These are phyloP conservation scores for Tachina fera DNA, from an alignment of 2,888 invertebrate genomes.

Conservation along the genomic window DNA sequence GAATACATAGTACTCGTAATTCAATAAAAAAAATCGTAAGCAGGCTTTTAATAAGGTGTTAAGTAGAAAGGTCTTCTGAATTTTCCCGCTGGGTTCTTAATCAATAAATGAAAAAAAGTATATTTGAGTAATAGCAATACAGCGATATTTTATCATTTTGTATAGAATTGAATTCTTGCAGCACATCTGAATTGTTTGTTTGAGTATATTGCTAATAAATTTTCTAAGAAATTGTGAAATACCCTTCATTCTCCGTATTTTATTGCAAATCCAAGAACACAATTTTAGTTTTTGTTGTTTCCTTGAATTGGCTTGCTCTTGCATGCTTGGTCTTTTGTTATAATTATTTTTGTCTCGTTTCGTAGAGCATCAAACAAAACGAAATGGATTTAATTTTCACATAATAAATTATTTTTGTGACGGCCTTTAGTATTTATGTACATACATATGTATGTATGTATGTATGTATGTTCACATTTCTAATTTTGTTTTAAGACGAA, in stretches of 20 bases:
- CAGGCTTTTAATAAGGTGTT: not conserved
- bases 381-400: conserved; percentile 56
- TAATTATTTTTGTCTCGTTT: conserved; percentile 5
- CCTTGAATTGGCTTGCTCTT: conserved; percentile 58
- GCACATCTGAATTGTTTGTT: not conserved
- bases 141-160: conserved; percentile 17
- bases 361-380: conserved; percentile 39
- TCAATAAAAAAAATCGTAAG: no score
- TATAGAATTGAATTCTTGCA: not conserved
- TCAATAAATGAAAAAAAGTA: no score
- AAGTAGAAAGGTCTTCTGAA: not conserved
- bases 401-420: not conserved
- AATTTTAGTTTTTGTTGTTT: conserved; percentile 3
- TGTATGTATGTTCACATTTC: no score
- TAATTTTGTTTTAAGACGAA: conserved; percentile 1
- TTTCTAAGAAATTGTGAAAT: conserved; percentile 61
- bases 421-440: no score
- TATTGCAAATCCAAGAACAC: conserved; percentile 21
- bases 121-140: not conserved
- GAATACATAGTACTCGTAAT: no score
- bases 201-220: conserved; percentile 23
- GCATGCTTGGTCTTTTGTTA: conserved; percentile 44
- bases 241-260: conserved; percentile 21
- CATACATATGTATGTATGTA: no score
- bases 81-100: not conserved